Conservation (phyloP, 1,140 invertebrate genomes). For the Prorops nasuta region DNA sequence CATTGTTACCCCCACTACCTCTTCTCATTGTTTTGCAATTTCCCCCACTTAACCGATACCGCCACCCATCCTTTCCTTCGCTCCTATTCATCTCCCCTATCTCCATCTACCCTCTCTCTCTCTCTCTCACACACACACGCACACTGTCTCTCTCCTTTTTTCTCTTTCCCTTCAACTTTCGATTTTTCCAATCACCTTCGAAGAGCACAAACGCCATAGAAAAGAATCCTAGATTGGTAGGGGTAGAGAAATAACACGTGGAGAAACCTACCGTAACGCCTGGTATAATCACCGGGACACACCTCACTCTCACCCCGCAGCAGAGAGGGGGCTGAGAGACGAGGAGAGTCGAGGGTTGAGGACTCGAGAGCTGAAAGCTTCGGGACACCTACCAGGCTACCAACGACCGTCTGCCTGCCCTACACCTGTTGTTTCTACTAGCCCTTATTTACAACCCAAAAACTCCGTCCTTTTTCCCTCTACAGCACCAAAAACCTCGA, state of each 20-base stretch:
- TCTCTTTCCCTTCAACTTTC: too few species aligned
- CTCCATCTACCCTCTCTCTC: neutral
- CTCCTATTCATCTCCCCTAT: neutral
- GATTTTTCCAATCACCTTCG: too few species aligned
- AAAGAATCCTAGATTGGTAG: too few species aligned
- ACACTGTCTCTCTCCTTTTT: too few species aligned
- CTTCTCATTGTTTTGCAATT: slow-evolving; percentile 57
- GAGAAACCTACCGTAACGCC: slow-evolving; percentile 24
- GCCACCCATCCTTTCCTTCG: slow-evolving; percentile 36
- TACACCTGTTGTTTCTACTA: slow-evolving; percentile 39
- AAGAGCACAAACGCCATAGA: too few species aligned
- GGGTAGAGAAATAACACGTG: slow-evolving; percentile 26
- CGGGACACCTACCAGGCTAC: slow-evolving; percentile 17
- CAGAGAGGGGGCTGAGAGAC: slow-evolving; percentile 17
- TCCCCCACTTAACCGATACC: slow-evolving; percentile 57
- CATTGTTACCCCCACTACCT: slow-evolving; percentile 51
- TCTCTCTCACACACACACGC: neutral
- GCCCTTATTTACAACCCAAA: slow-evolving; percentile 12
- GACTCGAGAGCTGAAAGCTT: slow-evolving; percentile 25
- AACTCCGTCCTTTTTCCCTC: neutral
- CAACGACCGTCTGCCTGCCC: slow-evolving; percentile 20
- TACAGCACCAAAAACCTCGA: neutral
- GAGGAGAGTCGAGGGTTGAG: slow-evolving; percentile 1
- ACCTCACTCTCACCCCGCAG: slow-evolving; percentile 26
- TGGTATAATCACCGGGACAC: slow-evolving; percentile 32